A percentile compares a stretch with the other conserved stretches of the same genome.
Conservation (phyloP, 2,797 vertebrate genomes). For the Muscicapa striata region DNA sequence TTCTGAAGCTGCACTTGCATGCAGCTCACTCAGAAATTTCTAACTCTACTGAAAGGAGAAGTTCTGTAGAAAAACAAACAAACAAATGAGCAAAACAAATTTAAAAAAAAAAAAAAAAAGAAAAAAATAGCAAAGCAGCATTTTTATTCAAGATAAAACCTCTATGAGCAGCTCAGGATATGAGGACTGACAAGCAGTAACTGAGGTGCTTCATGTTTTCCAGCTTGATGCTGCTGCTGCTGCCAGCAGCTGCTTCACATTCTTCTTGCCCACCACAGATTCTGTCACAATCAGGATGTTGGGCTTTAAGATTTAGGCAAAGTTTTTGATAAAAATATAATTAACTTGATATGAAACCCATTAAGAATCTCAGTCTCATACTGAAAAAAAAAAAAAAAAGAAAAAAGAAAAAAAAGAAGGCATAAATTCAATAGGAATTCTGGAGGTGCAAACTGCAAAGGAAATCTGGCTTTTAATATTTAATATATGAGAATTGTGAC, state of each 20-base stretch:
- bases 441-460: neutral
- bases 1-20: neutral
- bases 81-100: neutral
- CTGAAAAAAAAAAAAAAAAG: neutral
- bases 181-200: neutral
- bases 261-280: neutral
- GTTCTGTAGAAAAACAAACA: neutral
- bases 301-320: neutral
- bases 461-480: conserved; percentile 17
- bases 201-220: neutral
- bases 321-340: neutral
- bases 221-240: neutral
- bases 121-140: neutral
- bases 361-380: neutral
- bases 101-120: neutral
- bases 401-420: accelerated
- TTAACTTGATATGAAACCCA: neutral
- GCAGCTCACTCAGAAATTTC: neutral
- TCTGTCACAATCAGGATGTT: accelerated
- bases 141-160: neutral
- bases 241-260: neutral
- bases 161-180: neutral
- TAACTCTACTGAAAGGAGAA: neutral
- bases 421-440: neutral
- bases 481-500: neutral